phyloP scores from a whole-genome alignment of 1,140 invertebrate species.

The Drusus annulatus region DNA sequence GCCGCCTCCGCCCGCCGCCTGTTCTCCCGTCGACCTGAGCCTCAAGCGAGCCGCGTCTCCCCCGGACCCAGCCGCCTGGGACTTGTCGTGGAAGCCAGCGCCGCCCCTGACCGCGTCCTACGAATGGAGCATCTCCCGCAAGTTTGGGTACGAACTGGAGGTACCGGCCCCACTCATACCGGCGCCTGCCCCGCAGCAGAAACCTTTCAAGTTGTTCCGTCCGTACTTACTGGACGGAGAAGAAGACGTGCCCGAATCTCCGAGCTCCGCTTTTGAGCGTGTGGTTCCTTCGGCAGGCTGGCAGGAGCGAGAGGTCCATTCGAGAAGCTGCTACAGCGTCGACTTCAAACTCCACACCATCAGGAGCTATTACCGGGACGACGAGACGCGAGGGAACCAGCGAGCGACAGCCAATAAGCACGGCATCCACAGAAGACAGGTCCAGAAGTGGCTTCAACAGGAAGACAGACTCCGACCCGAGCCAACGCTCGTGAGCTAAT shows the following conservation, averaged over 20 bases:
- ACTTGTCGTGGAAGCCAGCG: slow-evolving; percentile 66
- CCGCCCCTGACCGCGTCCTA: neutral
- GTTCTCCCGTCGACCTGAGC: slow-evolving; percentile 70
- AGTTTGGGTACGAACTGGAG: slow-evolving; percentile 57
- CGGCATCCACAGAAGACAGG: slow-evolving; percentile 87
- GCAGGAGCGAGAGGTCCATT: slow-evolving; percentile 67
- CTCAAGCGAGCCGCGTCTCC: slow-evolving; percentile 65
- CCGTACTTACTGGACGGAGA: slow-evolving; percentile 77
- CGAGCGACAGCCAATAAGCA: slow-evolving; percentile 87
- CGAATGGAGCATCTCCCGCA: neutral
- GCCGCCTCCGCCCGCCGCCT: slow-evolving; percentile 47
- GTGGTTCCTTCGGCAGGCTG: slow-evolving; percentile 61
- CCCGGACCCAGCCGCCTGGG: slow-evolving; percentile 71
- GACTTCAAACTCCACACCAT: too few relatives aligned
- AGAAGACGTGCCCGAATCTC: slow-evolving; percentile 66
- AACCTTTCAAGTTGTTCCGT: slow-evolving; percentile 78
- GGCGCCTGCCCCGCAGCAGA: slow-evolving; percentile 61
- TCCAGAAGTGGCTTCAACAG: slow-evolving; percentile 90
- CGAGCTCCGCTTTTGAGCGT: slow-evolving; percentile 55
- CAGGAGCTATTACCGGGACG: slow-evolving; percentile 68
- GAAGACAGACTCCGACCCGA: too few relatives aligned
- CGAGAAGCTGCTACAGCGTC: slow-evolving; percentile 65
- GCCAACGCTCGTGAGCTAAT: slow-evolving; percentile 62
- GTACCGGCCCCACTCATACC: slow-evolving; percentile 58
- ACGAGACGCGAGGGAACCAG: slow-evolving; percentile 88